Evolutionary conservation across 2,888 invertebrate genomes (phyloP), one percentile per base, ranked within the genome.

Genomic region (Eupeodes luniger): DNA sequence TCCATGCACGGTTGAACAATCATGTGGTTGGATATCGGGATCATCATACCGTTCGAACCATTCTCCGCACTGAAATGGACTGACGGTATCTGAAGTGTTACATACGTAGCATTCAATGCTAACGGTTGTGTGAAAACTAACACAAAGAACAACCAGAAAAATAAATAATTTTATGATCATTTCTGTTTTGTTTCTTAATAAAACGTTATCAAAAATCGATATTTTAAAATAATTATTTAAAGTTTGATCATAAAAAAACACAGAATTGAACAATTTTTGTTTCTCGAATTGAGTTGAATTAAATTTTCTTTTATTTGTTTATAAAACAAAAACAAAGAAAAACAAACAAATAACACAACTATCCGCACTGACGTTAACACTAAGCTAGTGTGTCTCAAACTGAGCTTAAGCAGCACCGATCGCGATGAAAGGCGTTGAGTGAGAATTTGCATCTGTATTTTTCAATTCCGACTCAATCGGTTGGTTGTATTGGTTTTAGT

Each of bases 41-140:
- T 95, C 95, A 92, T 94, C 94, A 91, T 95, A 95, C 90, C 94
- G 94, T 82, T 95, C 94, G 92, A 97, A 94, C 95, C 95, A 96
- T 92, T 98, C 97, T 92, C 96, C 96, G 94, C 98, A 98, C 93
- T 97, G 96, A 93, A 97, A 97, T 14, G 97, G 97, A 91, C 95
- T 94, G 64, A 94, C 93, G 36, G 96, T 96, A 92, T 97, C 96
- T 57, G 96, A 97, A 55, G 98, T 98, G 91, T 96, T 96, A 94
- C 99, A 99, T 92, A 97, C 97, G 94, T 97, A 98, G 94, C 99
- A 99, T 91, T 95, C 94, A 91, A 98, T 96, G 87, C 96, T 95
- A 91, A 93, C 90, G 86, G 95, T 96, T 96, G 86, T 62, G 79
- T 85, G 88, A 44, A 91, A 84, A 84, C 86, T 89, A 74, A 90